Evolutionary conservation across 2,888 invertebrate species (phyloP), one percentile per base, ranked within the genome.

Genomic region (Heliconius ethilla): DNA sequence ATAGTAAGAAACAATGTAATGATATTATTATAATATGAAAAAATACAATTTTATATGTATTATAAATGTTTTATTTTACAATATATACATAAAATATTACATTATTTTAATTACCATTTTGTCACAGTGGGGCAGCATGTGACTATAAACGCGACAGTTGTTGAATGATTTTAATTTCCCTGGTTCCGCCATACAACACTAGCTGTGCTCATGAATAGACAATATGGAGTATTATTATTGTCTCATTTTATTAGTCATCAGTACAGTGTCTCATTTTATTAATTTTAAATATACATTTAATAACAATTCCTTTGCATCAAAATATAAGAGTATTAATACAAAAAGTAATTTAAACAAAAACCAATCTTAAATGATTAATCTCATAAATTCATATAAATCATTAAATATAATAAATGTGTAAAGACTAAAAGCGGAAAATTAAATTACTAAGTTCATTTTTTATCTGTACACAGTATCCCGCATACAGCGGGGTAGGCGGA

Each of bases 11-110:
- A 59, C 11, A 59, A 10, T 59, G n/a, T 59, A 11, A 59, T n/a
- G 10, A 22, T n/a, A n/a, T 10, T n/a, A n/a, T 59, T 59, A 59
- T 59, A n/a, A n/a, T 59, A 10, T 3, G 59, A 59, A 59, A 59
- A 22, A 63, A 45, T 74, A 25, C 29, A 37, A 40, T 11, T 74
- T 63, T 10, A 65, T 65, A 63, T 63, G 27, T 15, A 63, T 3
- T 63, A 63, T 27, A 15, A 62, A 63, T 63, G 27, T 63, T 29
- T 63, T 65, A 45, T 63, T 51, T 70, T 70, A 51, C 51, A 45
- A 70, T 70, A 51, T 70, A 25, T 55, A 63, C 63, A 63, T 27
- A 5, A 27, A 63, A 13, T 29, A 15, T 63, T 63, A 6, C n/a
- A 62, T 25, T 27, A n/a, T 62, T 62, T n/a, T 62, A 13, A 51